Evolutionary conservation across 2,888 invertebrate genomes (phyloP), one percentile per base, ranked within the genome.

Genomic region (Cheilosia grossa): DNA sequence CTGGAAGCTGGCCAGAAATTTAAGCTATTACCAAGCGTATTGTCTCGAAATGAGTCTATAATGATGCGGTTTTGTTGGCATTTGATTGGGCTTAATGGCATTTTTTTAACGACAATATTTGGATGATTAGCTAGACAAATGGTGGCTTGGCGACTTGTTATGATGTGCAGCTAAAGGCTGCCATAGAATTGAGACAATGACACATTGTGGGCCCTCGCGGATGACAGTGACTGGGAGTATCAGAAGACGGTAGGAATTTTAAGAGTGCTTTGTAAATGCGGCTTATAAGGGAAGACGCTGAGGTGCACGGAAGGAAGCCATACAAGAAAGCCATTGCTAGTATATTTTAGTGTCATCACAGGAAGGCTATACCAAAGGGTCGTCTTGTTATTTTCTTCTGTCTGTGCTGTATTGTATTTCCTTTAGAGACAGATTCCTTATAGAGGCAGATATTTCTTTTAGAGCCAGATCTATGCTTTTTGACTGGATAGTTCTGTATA

Each of bases 61-160:
- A 44, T 15, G 59, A 64, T 27, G 78, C 21, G 21, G 51, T 73
- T 67, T 27, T 82, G 82, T 82, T 82, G 56, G 61, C 56, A 56
- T 67, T 79, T 79, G 67, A 82, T 82, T 72, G 66, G 72, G 37
- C 66, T 82, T 79, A 72, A 82, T 79, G 21, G 67, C 44, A 54
- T 54, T 42, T 64, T 78, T 78, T 42, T 40, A 59, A 73, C 58
- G 77, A 78, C 66, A 78, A 58, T 67, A 67, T 79, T 73, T 78
- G 70, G 82, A 58, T 61, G 70, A 77, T 82, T 77, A 82, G 70
- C 10, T 10, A 54, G 70, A 64, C 51, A 70, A 58, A 81, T 67
- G 51, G 61, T 54, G 58, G n/a, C 37, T 21, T 49, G 59, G 40
- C 44, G 53, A 61, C 58, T 63, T 67, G 64, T 72, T 53, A 72